A percentile compares a stretch with the other conserved stretches of the same genome.
Conservation (phyloP, 2,888 invertebrate genomes). For the Psylliodes chrysocephalus region DNA sequence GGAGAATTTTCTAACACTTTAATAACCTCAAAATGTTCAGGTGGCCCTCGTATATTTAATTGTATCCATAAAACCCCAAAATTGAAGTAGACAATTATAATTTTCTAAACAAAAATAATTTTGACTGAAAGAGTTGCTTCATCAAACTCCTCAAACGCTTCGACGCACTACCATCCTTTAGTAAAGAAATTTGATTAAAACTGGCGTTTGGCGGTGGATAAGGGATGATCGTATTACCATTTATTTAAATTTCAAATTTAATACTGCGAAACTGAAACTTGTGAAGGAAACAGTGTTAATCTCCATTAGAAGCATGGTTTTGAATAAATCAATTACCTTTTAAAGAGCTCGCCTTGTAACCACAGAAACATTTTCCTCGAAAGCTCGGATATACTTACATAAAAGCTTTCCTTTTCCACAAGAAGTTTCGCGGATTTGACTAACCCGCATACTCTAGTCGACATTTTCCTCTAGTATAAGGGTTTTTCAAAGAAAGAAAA, state of each 20-base stretch:
- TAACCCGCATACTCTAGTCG: not conserved
- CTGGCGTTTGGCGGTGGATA: not conserved
- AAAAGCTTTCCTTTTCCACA: slow-evolving; percentile 2
- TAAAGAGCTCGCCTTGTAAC: slow-evolving; percentile 4
- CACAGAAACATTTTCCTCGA: slow-evolving; percentile 7
- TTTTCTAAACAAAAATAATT: too few relatives aligned
- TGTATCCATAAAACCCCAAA: too few relatives aligned
- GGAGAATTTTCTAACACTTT: too few relatives aligned
- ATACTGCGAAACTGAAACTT: slow-evolving; percentile 25
- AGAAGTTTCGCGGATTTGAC: not conserved
- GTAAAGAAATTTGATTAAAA: slow-evolving; percentile 22
- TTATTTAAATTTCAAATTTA: slow-evolving; percentile 27
- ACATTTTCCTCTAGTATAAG: not conserved
- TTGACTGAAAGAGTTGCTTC: too few relatives aligned
- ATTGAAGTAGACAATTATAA: too few relatives aligned
- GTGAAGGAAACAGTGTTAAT: slow-evolving; percentile 41
- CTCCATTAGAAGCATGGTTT: slow-evolving; percentile 44
- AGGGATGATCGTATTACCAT: slow-evolving; percentile 25
- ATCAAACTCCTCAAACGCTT: not conserved
- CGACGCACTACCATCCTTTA: not conserved
- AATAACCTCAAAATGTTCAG: too few relatives aligned
- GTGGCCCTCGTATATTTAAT: too few relatives aligned
- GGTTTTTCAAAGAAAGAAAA: not conserved
- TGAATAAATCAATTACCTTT: slow-evolving; percentile 43
- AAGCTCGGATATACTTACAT: not conserved